These are phyloP conservation scores for Echeneis naucrates DNA, from an alignment of 2,797 vertebrate species.

Conservation along the genomic window DNA sequence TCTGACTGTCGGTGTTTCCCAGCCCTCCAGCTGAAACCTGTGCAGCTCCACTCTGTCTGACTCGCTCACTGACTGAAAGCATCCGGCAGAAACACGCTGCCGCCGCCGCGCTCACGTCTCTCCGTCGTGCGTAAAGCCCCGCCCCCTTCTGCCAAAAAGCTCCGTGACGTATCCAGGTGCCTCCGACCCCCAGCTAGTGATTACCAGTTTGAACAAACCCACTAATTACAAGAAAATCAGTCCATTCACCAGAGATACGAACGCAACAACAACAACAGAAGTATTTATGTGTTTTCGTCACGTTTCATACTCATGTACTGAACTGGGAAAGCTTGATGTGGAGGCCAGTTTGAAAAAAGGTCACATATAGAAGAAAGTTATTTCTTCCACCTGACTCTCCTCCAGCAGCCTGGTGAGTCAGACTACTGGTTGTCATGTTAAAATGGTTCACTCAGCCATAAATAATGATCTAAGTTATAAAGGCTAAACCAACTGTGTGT, in stretches of 20 bases:
- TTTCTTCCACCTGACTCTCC: constrained; percentile 63
- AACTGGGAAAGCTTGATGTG: not conserved
- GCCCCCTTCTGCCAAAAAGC: constrained; percentile 32
- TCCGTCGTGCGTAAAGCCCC: constrained; percentile 48
- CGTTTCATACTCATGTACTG: not conserved
- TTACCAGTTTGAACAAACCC: constrained; percentile 1
- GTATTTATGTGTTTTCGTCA: no score
- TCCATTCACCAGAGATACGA: not conserved
- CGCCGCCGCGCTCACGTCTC: constrained; percentile 26
- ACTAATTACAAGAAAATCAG: constrained; percentile 6
- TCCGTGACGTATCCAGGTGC: constrained; percentile 61
- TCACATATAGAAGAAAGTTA: not conserved
- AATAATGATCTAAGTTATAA: constrained; percentile 65
- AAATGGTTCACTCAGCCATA: constrained; percentile 66
- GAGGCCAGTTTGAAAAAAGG: not conserved
- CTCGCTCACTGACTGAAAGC: constrained; percentile 26
- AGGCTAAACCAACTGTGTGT: constrained; percentile 56
- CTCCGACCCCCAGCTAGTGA: not conserved
- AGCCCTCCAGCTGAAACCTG: not conserved
- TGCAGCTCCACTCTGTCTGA: constrained; percentile 2
- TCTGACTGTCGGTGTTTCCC: not conserved
- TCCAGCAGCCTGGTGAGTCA: constrained; percentile 61
- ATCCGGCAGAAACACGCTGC: constrained; percentile 52
- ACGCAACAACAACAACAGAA: no score
- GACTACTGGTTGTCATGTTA: constrained; percentile 43